Conservation (phyloP, 2,888 invertebrate species). For the Apotomis turbidana region DNA sequence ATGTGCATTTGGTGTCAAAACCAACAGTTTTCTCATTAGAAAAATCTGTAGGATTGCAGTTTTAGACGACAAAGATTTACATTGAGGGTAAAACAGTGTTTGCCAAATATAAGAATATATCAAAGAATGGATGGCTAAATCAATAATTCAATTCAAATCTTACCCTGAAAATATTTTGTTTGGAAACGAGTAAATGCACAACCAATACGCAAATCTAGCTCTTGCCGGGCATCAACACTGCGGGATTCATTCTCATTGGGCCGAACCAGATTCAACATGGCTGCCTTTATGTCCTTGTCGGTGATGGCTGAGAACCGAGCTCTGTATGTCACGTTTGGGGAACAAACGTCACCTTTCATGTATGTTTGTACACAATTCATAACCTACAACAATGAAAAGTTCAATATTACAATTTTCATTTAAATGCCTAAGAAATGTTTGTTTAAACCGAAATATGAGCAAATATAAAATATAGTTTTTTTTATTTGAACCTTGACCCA, state of each 20-base stretch:
- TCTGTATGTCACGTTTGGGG: constrained; percentile 88
- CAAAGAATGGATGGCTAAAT: too few relatives aligned
- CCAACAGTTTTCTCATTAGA: too few relatives aligned
- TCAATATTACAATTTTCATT: not conserved
- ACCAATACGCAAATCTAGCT: constrained; percentile 98
- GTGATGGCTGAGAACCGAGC: constrained; percentile 99
- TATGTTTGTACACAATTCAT: constrained; percentile 89
- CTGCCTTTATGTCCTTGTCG: constrained; percentile 97
- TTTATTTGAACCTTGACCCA: too few relatives aligned
- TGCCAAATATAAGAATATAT: not conserved
- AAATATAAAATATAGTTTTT: too few relatives aligned
- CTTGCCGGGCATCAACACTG: constrained; percentile 98
- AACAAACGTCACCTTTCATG: constrained; percentile 87
- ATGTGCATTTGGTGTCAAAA: too few relatives aligned
- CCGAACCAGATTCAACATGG: constrained; percentile 91
- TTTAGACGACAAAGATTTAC: too few relatives aligned
- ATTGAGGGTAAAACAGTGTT: too few relatives aligned
- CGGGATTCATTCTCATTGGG: constrained; percentile 98
- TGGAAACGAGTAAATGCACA: constrained; percentile 99
- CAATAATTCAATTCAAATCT: not conserved
- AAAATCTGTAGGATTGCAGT: too few relatives aligned
- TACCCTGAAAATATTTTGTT: constrained; percentile 97
- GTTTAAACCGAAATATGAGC: too few relatives aligned
- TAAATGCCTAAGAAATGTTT: too few relatives aligned
- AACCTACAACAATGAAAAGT: constrained; percentile 66